Conservation (phyloP, 2,888 invertebrate genomes). For the Pelosia muscerda region DNA sequence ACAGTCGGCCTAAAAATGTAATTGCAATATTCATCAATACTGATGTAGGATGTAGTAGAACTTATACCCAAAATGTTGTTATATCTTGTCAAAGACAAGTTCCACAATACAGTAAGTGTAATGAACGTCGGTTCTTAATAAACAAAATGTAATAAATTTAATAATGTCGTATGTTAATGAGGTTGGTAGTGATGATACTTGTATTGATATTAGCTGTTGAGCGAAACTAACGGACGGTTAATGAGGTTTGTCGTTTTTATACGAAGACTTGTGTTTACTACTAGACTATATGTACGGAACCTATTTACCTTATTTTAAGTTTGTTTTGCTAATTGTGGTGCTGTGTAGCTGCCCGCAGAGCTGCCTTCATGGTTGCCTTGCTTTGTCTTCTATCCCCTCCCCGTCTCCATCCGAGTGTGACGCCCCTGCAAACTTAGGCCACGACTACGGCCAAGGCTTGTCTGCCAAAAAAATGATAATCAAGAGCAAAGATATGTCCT, state of each 20-base stretch:
- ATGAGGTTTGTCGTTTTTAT: constrained; percentile 48
- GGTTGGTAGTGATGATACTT: constrained; percentile 36
- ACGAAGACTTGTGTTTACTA: not conserved
- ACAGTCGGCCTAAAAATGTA: not conserved
- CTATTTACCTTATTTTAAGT: too few species aligned
- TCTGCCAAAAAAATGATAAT: too few species aligned
- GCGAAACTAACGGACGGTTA: constrained; percentile 42
- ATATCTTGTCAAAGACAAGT: constrained; percentile 58
- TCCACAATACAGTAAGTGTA: constrained; percentile 54
- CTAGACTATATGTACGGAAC: not conserved
- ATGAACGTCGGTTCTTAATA: constrained; percentile 52
- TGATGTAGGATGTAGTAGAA: not conserved
- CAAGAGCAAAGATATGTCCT: too few species aligned
- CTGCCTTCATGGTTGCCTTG: too few species aligned
- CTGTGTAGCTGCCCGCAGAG: too few species aligned
- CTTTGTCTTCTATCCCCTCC: too few species aligned
- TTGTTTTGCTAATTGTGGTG: not conserved
- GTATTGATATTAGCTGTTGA: constrained; percentile 52
- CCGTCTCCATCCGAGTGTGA: too few species aligned
- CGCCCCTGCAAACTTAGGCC: too few species aligned
- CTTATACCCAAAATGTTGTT: constrained; percentile 43
- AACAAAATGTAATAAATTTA: constrained; percentile 33
- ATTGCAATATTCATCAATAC: not conserved
- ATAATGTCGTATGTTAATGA: constrained; percentile 42
- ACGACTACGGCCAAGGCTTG: too few species aligned